These are phyloP conservation scores for Amniataba percoides DNA, from an alignment of 2,797 vertebrate genomes.

Conservation along the genomic window DNA sequence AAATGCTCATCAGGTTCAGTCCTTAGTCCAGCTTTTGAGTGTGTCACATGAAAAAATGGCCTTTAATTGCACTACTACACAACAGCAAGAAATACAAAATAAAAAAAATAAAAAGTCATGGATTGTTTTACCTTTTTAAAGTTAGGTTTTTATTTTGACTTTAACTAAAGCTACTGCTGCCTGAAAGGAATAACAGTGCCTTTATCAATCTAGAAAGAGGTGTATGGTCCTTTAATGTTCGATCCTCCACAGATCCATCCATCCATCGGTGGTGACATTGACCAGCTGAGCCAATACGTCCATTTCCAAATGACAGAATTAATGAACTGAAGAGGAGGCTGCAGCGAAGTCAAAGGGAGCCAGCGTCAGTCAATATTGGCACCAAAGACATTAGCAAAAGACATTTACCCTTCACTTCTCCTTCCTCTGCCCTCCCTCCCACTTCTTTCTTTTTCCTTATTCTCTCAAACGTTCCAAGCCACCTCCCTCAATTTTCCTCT, in stretches of 20 bases:
- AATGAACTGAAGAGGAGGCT: constrained; percentile 55
- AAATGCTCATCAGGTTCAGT: neutral
- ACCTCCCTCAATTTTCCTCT: constrained; percentile 59
- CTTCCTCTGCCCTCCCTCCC: constrained; percentile 21
- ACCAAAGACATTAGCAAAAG: constrained; percentile 58
- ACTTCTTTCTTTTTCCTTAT: constrained; percentile 24
- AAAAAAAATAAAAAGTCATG: neutral
- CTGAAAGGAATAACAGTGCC: neutral
- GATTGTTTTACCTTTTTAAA: neutral
- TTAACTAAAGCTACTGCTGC: neutral
- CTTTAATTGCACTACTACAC: too few relatives aligned
- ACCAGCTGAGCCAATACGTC: constrained; percentile 51
- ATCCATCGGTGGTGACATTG: constrained; percentile 37
- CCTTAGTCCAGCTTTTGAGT: neutral
- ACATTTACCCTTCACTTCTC: constrained; percentile 68
- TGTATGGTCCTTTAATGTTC: neutral
- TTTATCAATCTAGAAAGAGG: neutral
- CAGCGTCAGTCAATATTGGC: constrained; percentile 50
- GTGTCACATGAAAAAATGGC: neutral
- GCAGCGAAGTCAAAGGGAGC: constrained; percentile 47
- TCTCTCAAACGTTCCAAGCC: constrained; percentile 55
- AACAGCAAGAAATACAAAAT: neutral
- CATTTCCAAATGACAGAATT: constrained; percentile 61
- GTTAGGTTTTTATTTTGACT: neutral
- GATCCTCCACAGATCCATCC: neutral